Conservation (phyloP, 2,113 vertebrate species). For the Callipepla squamata region DNA sequence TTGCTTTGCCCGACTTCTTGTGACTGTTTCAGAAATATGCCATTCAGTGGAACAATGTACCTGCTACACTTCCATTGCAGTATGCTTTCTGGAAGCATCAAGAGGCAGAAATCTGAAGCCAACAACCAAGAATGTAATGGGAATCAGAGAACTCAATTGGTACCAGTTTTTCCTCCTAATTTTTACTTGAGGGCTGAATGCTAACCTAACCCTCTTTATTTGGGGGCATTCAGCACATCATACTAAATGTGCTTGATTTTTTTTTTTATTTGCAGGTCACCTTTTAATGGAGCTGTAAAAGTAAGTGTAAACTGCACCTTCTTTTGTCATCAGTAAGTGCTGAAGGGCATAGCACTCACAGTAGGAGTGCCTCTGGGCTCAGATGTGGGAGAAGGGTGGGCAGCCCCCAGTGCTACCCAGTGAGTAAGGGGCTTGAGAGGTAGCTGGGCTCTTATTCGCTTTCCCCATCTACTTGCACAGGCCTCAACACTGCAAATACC, state of each 20-base stretch:
- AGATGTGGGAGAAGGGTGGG: slow-evolving; percentile 50
- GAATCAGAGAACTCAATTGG: neutral
- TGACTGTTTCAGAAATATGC: neutral
- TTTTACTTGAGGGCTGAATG: slow-evolving; percentile 50
- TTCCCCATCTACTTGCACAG: neutral
- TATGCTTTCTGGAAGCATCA: neutral
- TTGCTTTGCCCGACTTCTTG: neutral
- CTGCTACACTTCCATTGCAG: neutral
- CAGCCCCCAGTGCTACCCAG: slow-evolving; percentile 1
- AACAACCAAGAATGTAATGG: neutral
- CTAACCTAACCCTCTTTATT: slow-evolving; percentile 63
- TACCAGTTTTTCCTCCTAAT: neutral
- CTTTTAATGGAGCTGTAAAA: slow-evolving; percentile 75
- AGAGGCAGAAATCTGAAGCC: neutral
- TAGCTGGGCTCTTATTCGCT: slow-evolving; percentile 18
- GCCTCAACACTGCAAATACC: neutral
- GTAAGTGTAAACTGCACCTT: slow-evolving; percentile 69
- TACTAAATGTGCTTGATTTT: slow-evolving; percentile 73
- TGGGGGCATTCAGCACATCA: slow-evolving; percentile 58
- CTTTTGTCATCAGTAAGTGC: slow-evolving; percentile 65
- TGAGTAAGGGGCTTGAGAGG: slow-evolving; percentile 20
- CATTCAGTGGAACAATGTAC: neutral
- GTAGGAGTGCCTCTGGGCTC: slow-evolving; percentile 31
- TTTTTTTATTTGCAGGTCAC: slow-evolving; percentile 74
- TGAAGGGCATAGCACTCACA: slow-evolving; percentile 40